Evolutionary conservation across 64 coral and sea anemone genomes (phyloP), one percentile per base, ranked within the genome.

Genomic region (Catalaphyllia jardinei): DNA sequence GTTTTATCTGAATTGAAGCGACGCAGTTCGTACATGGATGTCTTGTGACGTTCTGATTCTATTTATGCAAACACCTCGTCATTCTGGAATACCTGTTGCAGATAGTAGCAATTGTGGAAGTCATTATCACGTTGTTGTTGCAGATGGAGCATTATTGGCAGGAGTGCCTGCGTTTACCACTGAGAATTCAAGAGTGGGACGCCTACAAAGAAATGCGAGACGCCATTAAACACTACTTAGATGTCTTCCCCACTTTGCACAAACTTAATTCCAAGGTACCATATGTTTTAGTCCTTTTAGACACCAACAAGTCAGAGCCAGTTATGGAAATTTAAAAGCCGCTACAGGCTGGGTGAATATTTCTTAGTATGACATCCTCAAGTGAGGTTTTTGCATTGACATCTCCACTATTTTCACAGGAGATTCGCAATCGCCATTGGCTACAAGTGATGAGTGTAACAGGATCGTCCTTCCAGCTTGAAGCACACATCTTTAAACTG

Each of bases 381-480:
- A 57, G 9, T 12, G 7, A 57, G 54, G 0, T 57, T 13, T 57
- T 57, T 57, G 54, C 54, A 57, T 14, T 50, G 31, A n/a, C 22
- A 25, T 29, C 15, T 13, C 28, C 18, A 4, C 22, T 83, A 74
- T 31, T 77, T 91, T 61, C 83, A 2, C 59, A 99, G 97, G 97
- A 99, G 64, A 99, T 99, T 89, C 97, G 97, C 67, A 99, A 99
- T 80, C 97, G 97, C 4, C 97, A 99, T 67, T 99, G 97, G 97
- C 86, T 99, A 46, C 93, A 99, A 57, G 97, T 99, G 24, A 99
- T 99, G 97, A 99, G 97, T 67, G 97, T 99, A 4, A 99, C 97
- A 33, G 97, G 97, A 8, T 99, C 97, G 12, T 99, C 97, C 7
- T 99, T 99, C 84, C 97, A 99, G 29, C 91, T 99, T 65, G 97